Percentiles rank a stretch among this genome's conserved stretches.
phyloP scores from a whole-genome alignment of 53 echinoderm and acorn worm species.

The Hippasteria phrygiana region DNA sequence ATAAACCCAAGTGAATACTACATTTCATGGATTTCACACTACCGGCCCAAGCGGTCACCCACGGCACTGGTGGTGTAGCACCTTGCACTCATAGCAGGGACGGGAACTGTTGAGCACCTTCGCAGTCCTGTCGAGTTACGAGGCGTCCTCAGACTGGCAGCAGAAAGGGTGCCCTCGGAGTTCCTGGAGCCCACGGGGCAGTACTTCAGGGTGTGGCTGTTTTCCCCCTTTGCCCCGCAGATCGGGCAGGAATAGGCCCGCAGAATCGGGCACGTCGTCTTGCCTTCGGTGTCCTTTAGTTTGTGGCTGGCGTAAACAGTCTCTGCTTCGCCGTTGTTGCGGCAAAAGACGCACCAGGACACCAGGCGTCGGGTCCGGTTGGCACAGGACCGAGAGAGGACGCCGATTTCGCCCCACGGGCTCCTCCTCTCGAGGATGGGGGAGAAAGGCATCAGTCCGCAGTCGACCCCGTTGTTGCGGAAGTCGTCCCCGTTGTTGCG shows the following conservation, averaged over 20 bases:
- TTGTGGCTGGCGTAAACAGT: not conserved
- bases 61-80: too few relatives aligned
- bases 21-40: too few relatives aligned
- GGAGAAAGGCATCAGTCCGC: conserved; percentile 3
- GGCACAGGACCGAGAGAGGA: not conserved
- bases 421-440: not conserved
- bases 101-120: too few relatives aligned
- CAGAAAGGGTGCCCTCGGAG: not conserved
- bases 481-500: not conserved
- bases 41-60: too few relatives aligned
- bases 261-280: conserved; percentile 68
- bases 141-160: conserved; percentile 13
- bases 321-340: conserved; percentile 32
- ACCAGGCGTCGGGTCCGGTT: not conserved
- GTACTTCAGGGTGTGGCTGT: conserved; percentile 72
- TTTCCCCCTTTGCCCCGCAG: conserved; percentile 69
- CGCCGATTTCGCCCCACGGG: not conserved
- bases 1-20: too few relatives aligned
- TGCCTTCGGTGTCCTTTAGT: not conserved
- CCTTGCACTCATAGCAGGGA: too few relatives aligned
- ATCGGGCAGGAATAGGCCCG: conserved; percentile 79
- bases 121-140: conserved; percentile 43
- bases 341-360: conserved; percentile 33
- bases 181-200: conserved; percentile 46
- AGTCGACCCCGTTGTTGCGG: not conserved